Conservation (phyloP, 2,888 invertebrate genomes). For the Taphrorychus bicolor region DNA sequence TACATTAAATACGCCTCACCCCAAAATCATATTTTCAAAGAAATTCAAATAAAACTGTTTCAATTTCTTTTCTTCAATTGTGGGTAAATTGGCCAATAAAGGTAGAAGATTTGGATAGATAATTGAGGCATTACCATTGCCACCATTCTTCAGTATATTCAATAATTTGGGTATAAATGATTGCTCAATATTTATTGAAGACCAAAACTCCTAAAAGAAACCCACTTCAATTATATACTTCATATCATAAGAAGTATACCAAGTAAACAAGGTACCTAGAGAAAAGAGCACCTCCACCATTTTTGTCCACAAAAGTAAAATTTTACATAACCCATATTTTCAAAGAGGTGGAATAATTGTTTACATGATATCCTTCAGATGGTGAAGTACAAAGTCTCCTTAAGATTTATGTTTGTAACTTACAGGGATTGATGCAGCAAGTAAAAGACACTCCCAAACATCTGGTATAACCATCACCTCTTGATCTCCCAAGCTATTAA, state of each 20-base stretch:
- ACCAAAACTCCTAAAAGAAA: slow-evolving; percentile 71
- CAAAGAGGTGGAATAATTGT: too few relatives aligned
- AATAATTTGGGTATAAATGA: slow-evolving; percentile 76
- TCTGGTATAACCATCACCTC: slow-evolving; percentile 71
- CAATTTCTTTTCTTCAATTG: slow-evolving; percentile 58
- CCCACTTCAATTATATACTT: too few relatives aligned
- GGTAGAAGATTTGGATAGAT: slow-evolving; percentile 80
- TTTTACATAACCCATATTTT: too few relatives aligned
- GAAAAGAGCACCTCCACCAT: too few relatives aligned
- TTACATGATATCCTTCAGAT: too few relatives aligned
- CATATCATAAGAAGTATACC: too few relatives aligned
- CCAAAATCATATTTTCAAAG: slow-evolving; percentile 71
- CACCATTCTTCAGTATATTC: slow-evolving; percentile 71
- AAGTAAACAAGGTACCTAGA: too few relatives aligned
- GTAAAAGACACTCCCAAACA: slow-evolving; percentile 78
- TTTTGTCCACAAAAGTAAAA: too few relatives aligned
- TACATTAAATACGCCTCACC: slow-evolving; percentile 65
- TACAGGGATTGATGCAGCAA: slow-evolving; percentile 67
- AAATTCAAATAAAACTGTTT: slow-evolving; percentile 69
- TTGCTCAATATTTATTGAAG: slow-evolving; percentile 75
- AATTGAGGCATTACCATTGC: slow-evolving; percentile 76
- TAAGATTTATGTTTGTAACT: too few relatives aligned
- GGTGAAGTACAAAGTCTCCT: too few relatives aligned
- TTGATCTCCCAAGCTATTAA: slow-evolving; percentile 70
- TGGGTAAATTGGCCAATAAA: slow-evolving; percentile 69